Evolutionary conservation across 2,797 vertebrate genomes (phyloP).

Genomic region (Pseudomugil tenellus): DNA sequence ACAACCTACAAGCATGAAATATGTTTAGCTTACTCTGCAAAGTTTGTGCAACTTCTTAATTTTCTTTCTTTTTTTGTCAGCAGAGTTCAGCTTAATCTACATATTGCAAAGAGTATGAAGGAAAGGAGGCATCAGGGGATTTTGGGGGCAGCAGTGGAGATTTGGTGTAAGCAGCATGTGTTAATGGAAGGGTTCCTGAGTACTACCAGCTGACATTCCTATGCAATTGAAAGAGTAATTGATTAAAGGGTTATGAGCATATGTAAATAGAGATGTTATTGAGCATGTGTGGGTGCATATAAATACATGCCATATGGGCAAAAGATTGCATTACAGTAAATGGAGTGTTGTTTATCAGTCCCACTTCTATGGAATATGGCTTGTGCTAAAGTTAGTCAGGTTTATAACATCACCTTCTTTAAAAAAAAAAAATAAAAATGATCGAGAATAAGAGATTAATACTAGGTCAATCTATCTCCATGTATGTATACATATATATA

Average conservation of each 20-base stretch:
- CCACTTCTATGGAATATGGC: conserved; percentile 30
- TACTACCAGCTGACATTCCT: conserved; percentile 75
- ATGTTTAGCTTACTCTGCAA: conserved; percentile 14
- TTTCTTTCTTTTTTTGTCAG: conserved; percentile 4
- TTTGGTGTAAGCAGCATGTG: conserved; percentile 53
- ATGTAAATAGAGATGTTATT: conserved; percentile 53
- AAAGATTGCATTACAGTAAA: conserved; percentile 70
- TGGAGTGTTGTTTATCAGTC: conserved; percentile 42
- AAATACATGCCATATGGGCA: conserved; percentile 74
- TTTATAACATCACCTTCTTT: conserved; percentile 15
- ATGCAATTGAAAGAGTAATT: conserved; percentile 75
- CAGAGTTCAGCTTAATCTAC: conserved; percentile 19
- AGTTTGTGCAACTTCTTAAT: conserved; percentile 22
- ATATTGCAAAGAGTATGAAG: conserved; percentile 24
- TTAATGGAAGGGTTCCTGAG: conserved; percentile 50
- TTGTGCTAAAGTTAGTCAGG: conserved; percentile 25
- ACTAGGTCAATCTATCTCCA: too few relatives aligned
- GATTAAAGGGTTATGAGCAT: conserved; percentile 75
- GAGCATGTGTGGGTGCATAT: conserved; percentile 49
- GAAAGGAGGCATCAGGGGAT: conserved; percentile 22
- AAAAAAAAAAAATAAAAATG: conserved; percentile 33
- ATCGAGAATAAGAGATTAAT: too few relatives aligned
- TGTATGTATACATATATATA: too few relatives aligned
- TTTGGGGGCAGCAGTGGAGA: conserved; percentile 30
- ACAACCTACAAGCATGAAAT: conserved; percentile 9